Evolutionary conservation across 2,888 invertebrate genomes (phyloP).

Genomic region (Plagodis dolabraria): DNA sequence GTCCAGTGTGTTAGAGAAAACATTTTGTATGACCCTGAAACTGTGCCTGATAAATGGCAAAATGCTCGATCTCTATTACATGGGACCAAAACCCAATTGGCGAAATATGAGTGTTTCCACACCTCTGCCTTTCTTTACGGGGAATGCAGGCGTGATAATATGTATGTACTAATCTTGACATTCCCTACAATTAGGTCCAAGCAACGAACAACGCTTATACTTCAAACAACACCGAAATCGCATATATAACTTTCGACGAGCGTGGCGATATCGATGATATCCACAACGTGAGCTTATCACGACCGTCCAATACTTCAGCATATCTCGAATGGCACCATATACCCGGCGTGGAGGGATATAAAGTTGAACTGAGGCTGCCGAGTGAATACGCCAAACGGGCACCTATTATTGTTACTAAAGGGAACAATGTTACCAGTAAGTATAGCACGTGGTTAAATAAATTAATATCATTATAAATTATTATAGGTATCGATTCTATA

Average conservation of each 20-base stretch:
- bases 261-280: conserved; percentile 87
- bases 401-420: conserved; percentile 63
- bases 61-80: too few relatives aligned
- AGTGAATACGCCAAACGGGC: conserved; percentile 83
- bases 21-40: too few relatives aligned
- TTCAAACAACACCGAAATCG: conserved; percentile 86
- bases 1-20: too few relatives aligned
- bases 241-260: conserved; percentile 86
- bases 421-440: conserved; percentile 76
- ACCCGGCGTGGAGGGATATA: conserved; percentile 85
- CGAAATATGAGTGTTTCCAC: too few relatives aligned
- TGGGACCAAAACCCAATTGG: too few relatives aligned
- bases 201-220: conserved; percentile 87
- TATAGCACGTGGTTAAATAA: conserved; percentile 20
- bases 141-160: too few relatives aligned
- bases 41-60: too few relatives aligned
- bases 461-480: too few relatives aligned
- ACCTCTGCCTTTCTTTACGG: background rate
- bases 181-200: conserved; percentile 75
- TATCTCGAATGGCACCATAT: conserved; percentile 86
- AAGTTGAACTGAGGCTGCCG: conserved; percentile 78
- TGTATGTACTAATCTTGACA: background rate
- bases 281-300: conserved; percentile 79
- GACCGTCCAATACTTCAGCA: conserved; percentile 79
- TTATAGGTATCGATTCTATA: too few relatives aligned